phyloP scores from a whole-genome alignment of 1,140 invertebrate species.

The Lineus longissimus region DNA sequence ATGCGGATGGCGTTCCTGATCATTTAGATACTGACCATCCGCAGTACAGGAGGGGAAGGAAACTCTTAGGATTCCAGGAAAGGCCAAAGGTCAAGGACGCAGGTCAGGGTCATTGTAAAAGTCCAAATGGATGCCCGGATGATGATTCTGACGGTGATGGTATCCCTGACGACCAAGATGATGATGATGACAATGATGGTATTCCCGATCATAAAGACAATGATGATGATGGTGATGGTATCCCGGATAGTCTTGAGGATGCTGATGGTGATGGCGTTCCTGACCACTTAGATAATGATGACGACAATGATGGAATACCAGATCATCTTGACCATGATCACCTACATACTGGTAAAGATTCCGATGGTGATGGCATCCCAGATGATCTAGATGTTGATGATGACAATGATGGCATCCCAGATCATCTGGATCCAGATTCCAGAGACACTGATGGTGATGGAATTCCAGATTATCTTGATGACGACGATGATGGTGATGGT shows the following conservation, averaged over 20 bases:
- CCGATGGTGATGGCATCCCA: constrained; percentile 42
- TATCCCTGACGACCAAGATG: constrained; percentile 36
- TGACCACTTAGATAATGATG: constrained; percentile 37
- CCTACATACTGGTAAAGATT: constrained; percentile 26
- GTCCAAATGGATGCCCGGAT: constrained; percentile 21
- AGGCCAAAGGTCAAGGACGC: constrained; percentile 13
- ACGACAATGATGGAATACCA: constrained; percentile 23
- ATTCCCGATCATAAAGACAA: constrained; percentile 33
- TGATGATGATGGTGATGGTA: constrained; percentile 41
- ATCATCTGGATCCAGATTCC: constrained; percentile 12
- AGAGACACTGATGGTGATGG: constrained; percentile 20
- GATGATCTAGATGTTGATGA: constrained; percentile 24
- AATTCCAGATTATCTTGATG: constrained; percentile 24
- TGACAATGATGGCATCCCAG: constrained; percentile 17
- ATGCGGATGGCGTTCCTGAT: constrained; percentile 30
- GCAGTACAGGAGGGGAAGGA: constrained; percentile 24
- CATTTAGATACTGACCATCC: constrained; percentile 8
- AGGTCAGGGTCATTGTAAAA: constrained; percentile 10
- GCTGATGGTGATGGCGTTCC: constrained; percentile 45
- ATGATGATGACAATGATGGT: constrained; percentile 32
- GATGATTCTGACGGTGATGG: constrained; percentile 39
- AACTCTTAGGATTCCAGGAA: constrained; percentile 29
- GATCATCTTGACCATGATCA: constrained; percentile 29
- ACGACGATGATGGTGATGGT: constrained; percentile 22
- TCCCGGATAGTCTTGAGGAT: constrained; percentile 37